Percentiles rank a stretch among this genome's conserved stretches.
These are phyloP conservation scores for Pseudoips prasinana DNA, from an alignment of 2,888 invertebrate species.

Conservation along the genomic window DNA sequence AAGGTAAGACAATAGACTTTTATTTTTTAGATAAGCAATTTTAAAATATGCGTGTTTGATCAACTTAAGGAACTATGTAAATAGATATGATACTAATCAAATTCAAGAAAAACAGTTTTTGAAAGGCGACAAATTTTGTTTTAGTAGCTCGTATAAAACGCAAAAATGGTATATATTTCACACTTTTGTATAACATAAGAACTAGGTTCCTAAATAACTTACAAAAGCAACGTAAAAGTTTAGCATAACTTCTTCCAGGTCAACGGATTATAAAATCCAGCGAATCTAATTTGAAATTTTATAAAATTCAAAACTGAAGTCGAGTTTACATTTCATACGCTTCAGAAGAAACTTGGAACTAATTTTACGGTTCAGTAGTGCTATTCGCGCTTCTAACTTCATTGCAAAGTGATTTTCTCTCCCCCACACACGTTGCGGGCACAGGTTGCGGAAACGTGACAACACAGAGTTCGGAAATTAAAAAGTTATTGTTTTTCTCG, in stretches of 20 bases:
- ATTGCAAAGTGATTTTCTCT: slow-evolving; percentile 77
- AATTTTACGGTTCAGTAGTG: slow-evolving; percentile 76
- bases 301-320: slow-evolving; percentile 46
- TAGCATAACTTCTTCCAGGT: too few relatives aligned
- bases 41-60: too few relatives aligned
- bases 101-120: too few relatives aligned
- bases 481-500: slow-evolving; percentile 30
- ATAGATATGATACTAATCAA: too few relatives aligned
- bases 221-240: too few relatives aligned
- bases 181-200: too few relatives aligned
- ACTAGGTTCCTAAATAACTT: too few relatives aligned
- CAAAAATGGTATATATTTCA: too few relatives aligned
- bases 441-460: slow-evolving; percentile 50
- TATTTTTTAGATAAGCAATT: slow-evolving; percentile 13
- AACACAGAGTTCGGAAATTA: slow-evolving; percentile 34
- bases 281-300: slow-evolving; percentile 19
- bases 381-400: slow-evolving; percentile 72
- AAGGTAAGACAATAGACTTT: slow-evolving; percentile 9
- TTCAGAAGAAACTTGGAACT: slow-evolving; percentile 68
- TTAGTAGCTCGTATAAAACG: too few relatives aligned
- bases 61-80: too few relatives aligned
- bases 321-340: slow-evolving; percentile 57
- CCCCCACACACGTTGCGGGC: slow-evolving; percentile 39
- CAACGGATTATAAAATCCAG: background rate
- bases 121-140: too few relatives aligned